These are phyloP conservation scores for Dasyprocta punctata DNA, from an alignment of 2,113 vertebrate genomes.

Conservation along the genomic window DNA sequence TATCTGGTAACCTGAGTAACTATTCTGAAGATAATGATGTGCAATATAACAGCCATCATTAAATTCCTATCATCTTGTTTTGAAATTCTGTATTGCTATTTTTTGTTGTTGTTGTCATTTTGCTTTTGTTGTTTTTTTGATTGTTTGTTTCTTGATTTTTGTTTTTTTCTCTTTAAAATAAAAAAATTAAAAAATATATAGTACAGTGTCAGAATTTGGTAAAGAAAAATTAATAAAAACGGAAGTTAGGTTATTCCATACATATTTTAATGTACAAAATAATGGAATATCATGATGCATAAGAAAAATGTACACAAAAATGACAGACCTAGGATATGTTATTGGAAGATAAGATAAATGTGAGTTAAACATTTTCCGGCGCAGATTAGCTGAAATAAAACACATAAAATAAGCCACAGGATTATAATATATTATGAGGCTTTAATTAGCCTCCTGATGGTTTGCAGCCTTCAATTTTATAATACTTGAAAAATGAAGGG, in stretches of 20 bases:
- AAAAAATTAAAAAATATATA: neutral
- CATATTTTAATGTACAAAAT: neutral
- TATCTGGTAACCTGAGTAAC: too few relatives aligned
- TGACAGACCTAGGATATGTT: neutral
- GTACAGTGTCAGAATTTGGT: neutral
- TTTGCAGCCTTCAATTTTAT: neutral
- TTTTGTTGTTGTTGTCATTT: too few relatives aligned
- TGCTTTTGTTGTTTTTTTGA: too few relatives aligned
- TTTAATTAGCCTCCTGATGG: neutral
- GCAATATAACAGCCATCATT: too few relatives aligned
- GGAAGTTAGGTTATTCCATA: neutral
- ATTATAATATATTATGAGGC: neutral
- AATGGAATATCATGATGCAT: neutral
- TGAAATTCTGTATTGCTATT: too few relatives aligned
- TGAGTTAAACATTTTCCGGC: neutral
- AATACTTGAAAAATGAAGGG: neutral
- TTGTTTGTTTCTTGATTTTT: too few relatives aligned
- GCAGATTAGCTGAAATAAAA: neutral
- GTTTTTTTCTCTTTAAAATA: too few relatives aligned
- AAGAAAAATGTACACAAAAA: neutral
- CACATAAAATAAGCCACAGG: neutral
- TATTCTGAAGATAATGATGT: too few relatives aligned
- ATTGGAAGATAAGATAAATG: neutral
- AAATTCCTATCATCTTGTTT: too few relatives aligned
- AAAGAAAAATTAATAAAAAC: conserved; percentile 7